Conservation (phyloP, 2,888 invertebrate genomes). For the Caenorhabditis becei region DNA sequence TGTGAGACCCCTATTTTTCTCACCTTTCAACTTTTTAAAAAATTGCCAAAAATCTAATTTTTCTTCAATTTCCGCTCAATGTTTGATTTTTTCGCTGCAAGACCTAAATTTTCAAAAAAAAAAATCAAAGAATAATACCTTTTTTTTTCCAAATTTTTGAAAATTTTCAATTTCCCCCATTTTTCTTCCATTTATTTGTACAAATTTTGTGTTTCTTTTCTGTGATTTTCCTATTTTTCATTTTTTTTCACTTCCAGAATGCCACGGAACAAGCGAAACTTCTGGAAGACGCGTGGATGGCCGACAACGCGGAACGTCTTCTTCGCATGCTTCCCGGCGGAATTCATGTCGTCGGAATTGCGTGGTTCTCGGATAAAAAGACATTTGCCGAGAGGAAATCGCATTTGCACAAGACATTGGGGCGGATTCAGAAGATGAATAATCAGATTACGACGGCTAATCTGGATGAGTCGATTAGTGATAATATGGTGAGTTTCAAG, state of each 20-base stretch:
- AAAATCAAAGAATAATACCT: too few relatives aligned
- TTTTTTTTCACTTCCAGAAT: slow-evolving; percentile 14
- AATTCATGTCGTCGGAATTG: slow-evolving; percentile 69
- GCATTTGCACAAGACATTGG: slow-evolving; percentile 60
- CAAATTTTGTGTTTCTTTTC: too few relatives aligned
- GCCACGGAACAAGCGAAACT: slow-evolving; percentile 43
- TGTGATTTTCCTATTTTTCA: too few relatives aligned
- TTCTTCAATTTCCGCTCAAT: too few relatives aligned
- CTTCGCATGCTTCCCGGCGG: slow-evolving; percentile 72
- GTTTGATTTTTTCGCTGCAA: too few relatives aligned
- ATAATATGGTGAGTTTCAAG: slow-evolving; percentile 58
- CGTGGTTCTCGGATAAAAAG: slow-evolving; percentile 68
- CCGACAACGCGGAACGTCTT: slow-evolving; percentile 69
- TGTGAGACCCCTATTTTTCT: too few relatives aligned
- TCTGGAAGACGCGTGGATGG: slow-evolving; percentile 71
- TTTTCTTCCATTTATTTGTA: too few relatives aligned
- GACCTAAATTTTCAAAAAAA: too few relatives aligned
- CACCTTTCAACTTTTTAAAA: too few relatives aligned
- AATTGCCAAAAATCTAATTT: too few relatives aligned
- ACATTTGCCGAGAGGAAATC: slow-evolving; percentile 60
- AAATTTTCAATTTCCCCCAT: too few relatives aligned
- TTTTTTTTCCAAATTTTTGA: too few relatives aligned
- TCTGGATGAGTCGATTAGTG: slow-evolving; percentile 62
- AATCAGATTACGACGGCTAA: slow-evolving; percentile 66
- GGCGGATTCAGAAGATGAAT: slow-evolving; percentile 65